Conservation (phyloP, 2,888 invertebrate species). For the Nymphalis polychloros region DNA sequence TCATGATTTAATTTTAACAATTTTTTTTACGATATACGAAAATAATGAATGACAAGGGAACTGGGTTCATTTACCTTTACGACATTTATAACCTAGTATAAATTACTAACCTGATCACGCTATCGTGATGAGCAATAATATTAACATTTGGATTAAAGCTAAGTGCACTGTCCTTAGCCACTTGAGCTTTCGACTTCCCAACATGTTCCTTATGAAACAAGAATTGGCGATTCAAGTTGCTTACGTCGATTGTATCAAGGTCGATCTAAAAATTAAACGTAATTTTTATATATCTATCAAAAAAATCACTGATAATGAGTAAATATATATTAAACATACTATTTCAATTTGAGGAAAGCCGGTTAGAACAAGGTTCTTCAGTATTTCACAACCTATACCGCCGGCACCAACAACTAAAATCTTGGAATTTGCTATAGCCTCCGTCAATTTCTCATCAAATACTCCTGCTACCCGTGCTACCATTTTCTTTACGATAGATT, state of each 20-base stretch:
- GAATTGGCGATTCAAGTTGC: constrained; percentile 99
- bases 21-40: too few relatives aligned
- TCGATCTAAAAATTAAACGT: constrained; percentile 89
- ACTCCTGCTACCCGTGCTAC: constrained; percentile 86
- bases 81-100: constrained; percentile 17
- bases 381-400: constrained; percentile 98
- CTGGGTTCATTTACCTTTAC: constrained; percentile 27
- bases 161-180: constrained; percentile 94
- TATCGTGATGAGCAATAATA: constrained; percentile 95
- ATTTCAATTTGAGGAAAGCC: constrained; percentile 97
- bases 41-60: background rate
- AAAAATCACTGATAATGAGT: constrained; percentile 4
- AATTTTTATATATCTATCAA: background rate
- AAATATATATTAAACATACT: constrained; percentile 82
- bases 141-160: constrained; percentile 93
- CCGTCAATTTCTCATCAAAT: constrained; percentile 84
- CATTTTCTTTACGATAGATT: constrained; percentile 67
- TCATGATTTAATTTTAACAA: too few relatives aligned
- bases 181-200: constrained; percentile 96
- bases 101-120: constrained; percentile 89
- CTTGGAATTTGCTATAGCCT: constrained; percentile 86
- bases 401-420: constrained; percentile 97
- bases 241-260: constrained; percentile 99
- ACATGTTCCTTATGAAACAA: constrained; percentile 99
- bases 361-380: constrained; percentile 97